Percentiles rank a stretch among this genome's conserved stretches.
phyloP scores from a whole-genome alignment of 2,113 vertebrate species.

The Taurulus bubalis region DNA sequence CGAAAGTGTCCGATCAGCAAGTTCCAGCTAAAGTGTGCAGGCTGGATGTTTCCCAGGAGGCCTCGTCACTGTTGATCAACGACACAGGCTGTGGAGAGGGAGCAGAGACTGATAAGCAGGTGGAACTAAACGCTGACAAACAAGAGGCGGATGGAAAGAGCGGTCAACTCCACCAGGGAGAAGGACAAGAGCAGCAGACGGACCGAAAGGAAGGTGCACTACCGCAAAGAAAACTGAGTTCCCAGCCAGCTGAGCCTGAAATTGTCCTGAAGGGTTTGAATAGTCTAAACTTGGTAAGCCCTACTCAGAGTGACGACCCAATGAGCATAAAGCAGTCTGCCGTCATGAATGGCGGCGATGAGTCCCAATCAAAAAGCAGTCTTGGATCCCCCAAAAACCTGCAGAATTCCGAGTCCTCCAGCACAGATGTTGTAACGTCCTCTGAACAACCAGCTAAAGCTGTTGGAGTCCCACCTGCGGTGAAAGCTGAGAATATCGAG shows the following conservation, averaged over 20 bases:
- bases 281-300: not conserved
- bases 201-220: not conserved
- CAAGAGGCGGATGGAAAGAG: constrained; percentile 1
- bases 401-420: not conserved
- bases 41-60: constrained; percentile 44
- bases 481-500: constrained; percentile 64
- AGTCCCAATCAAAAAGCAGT: constrained; percentile 12
- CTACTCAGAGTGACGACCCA: not conserved
- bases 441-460: constrained; percentile 6
- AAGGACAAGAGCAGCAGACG: constrained; percentile 24
- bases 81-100: not conserved
- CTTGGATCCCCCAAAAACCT: not conserved
- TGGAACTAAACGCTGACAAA: constrained; percentile 8
- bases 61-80: not conserved
- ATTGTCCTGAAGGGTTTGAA: not conserved
- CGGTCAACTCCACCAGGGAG: not conserved
- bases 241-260: constrained; percentile 18
- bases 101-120: constrained; percentile 30
- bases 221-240: not conserved
- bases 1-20: constrained; percentile 35
- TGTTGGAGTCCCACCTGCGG: not conserved
- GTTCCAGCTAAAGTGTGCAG: constrained; percentile 53
- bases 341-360: not conserved
- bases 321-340: not conserved
- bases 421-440: not conserved